Evolutionary conservation across 1,140 invertebrate genomes (phyloP), one percentile per base, ranked within the genome.

Genomic region (Vanessa atalanta): DNA sequence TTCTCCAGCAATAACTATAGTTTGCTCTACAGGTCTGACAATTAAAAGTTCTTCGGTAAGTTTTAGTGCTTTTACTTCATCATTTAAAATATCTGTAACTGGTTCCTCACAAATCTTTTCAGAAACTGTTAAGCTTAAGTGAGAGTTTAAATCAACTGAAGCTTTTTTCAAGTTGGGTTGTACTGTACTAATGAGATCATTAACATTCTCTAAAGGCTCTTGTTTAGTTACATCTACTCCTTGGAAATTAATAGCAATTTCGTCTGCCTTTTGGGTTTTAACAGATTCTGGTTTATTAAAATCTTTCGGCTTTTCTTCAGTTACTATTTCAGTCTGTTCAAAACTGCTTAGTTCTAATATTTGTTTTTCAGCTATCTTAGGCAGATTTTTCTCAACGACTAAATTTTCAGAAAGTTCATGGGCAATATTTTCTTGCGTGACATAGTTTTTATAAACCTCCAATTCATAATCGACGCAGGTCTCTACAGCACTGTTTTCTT

Each of bases 1-100:
- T 80, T 91, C 88, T 47, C 70, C 77, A 48, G 73, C 47, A 61
- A 90, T 66, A 16, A 86, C 63, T 81, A 88, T 84, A 57, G 79
- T 88, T 81, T 87, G 83, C 75, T 88, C 71, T 73, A 90, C 16
- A 2, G 87, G 77, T 71, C 80, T 87, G 14, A 83, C 67, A 73
- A 82, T 79, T 64, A 83, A 63, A 67, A 91, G 16, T n/a, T 82
- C 72, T 81, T 84, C 72, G 60, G 75, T 81, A 23, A 81, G 66
- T 60, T 81, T 74, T 68, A 76, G 76, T 14, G 71, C 53, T 65
- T 75, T 60, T 26, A 71, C 75, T 63, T 74, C 51, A 72, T 78
- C 76, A 65, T 55, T 63, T 51, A 43, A 47, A 37, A 88, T 75
- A 61, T 76, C 60, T 51, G 78, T 53, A 68, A 79, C 69, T 37